Conservation (phyloP, 64 coral and sea anemone genomes). For the Montipora foliosa region DNA sequence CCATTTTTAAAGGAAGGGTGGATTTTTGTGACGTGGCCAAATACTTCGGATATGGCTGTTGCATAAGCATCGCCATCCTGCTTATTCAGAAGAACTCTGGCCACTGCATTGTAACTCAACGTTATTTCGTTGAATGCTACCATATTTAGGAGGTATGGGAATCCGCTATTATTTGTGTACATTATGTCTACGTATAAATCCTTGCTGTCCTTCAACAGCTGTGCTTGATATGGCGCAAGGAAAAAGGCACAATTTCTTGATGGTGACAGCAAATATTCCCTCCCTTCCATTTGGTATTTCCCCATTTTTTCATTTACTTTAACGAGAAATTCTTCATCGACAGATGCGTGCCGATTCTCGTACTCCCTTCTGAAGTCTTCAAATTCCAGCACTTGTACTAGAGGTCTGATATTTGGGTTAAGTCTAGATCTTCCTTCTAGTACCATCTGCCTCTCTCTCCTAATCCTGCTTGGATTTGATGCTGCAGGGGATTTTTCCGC, state of each 20-base stretch:
- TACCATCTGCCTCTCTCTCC: too few relatives aligned
- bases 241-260: slow-evolving; percentile 68
- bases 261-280: slow-evolving; percentile 59
- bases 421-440: background rate
- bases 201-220: slow-evolving; percentile 15
- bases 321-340: slow-evolving; percentile 34
- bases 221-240: slow-evolving; percentile 61
- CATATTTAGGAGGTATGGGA: slow-evolving; percentile 58
- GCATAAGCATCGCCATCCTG: slow-evolving; percentile 70
- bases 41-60: slow-evolving; percentile 25
- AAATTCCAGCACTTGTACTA: slow-evolving; percentile 61
- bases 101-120: slow-evolving; percentile 29
- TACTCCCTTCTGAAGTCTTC: slow-evolving; percentile 44
- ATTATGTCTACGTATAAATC: slow-evolving; percentile 71
- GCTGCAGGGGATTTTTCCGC: too few relatives aligned
- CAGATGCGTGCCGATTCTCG: slow-evolving; percentile 22
- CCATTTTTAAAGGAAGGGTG: slow-evolving; percentile 38
- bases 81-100: slow-evolving; percentile 66
- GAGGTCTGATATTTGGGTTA: slow-evolving; percentile 2
- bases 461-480: too few relatives aligned
- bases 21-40: slow-evolving; percentile 31
- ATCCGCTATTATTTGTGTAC: slow-evolving; percentile 63
- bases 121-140: slow-evolving; percentile 21
- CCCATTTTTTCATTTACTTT: slow-evolving; percentile 64
- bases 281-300: slow-evolving; percentile 65